Evolutionary conservation across 2,797 vertebrate genomes (phyloP).

Genomic region (Coregonus ussuriensis): DNA sequence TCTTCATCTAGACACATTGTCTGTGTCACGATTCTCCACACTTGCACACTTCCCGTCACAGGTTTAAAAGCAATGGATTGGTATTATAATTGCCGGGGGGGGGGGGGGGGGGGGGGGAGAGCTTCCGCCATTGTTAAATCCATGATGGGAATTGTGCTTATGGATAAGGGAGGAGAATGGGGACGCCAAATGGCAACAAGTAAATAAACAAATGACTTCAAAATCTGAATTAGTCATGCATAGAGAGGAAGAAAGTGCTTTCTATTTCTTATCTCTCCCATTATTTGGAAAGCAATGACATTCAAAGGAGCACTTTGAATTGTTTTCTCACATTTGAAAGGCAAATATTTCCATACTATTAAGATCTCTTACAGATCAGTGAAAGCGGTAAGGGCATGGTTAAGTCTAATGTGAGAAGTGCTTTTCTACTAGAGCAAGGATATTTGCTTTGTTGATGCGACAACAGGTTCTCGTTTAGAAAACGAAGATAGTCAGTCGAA

Average conservation of each 20-base stretch:
- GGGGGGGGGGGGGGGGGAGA: not conserved
- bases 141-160: not conserved
- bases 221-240: slow-evolving; percentile 22
- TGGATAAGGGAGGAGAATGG: not conserved
- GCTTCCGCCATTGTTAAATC: not conserved
- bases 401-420: slow-evolving; percentile 1
- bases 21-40: not conserved
- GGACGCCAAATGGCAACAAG: not conserved
- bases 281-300: slow-evolving; percentile 41
- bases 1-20: slow-evolving; percentile 1
- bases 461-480: not conserved
- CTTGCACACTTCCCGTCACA: not conserved
- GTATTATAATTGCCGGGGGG: not conserved
- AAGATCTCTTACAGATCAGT: slow-evolving; percentile 44
- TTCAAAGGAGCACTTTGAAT: slow-evolving; percentile 50
- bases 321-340: slow-evolving; percentile 51
- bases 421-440: not conserved
- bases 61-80: not conserved
- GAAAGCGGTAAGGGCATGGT: slow-evolving; percentile 12
- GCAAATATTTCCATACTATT: slow-evolving; percentile 60
- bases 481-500: not conserved
- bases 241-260: not conserved
- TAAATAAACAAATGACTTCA: not conserved
- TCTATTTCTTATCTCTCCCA: slow-evolving; percentile 50
- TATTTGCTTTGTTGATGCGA: slow-evolving; percentile 2